phyloP scores from a whole-genome alignment of 2,113 vertebrate genomes.

The Rhodinocichla rosea region DNA sequence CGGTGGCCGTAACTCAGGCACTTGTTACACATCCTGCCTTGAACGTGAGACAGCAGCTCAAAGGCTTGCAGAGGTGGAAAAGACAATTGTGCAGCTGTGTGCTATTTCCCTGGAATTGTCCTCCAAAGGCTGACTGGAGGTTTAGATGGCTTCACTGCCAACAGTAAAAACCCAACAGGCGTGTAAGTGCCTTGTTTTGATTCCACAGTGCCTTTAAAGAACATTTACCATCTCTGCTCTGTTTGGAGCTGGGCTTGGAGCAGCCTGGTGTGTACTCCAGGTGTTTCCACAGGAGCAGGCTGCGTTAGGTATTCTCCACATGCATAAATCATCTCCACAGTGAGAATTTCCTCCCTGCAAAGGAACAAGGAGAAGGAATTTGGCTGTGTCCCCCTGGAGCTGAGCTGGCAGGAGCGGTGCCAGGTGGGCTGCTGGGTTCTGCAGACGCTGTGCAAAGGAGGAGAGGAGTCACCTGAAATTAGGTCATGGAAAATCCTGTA shows the following conservation, averaged over 20 bases:
- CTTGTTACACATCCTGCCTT: neutral
- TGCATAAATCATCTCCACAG: neutral
- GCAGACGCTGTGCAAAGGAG: neutral
- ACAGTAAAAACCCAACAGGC: neutral
- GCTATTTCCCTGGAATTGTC: neutral
- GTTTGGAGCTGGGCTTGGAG: neutral
- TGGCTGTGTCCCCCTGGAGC: neutral
- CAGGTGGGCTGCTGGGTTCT: neutral
- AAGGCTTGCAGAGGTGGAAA: neutral
- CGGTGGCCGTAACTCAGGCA: neutral
- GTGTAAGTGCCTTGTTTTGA: neutral
- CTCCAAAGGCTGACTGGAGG: neutral
- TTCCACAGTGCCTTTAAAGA: neutral
- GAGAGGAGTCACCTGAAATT: neutral
- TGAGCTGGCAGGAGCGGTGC: neutral
- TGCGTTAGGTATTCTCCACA: fast-evolving
- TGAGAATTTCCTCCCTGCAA: neutral
- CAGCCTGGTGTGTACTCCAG: neutral
- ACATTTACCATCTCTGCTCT: neutral
- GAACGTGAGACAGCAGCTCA: neutral
- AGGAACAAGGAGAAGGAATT: neutral
- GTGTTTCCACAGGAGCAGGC: neutral
- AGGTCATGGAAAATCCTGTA: neutral
- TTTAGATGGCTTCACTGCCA: neutral
- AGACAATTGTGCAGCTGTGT: neutral